Base-by-base conservation (phyloP, 1,140 invertebrate species). In the Phocides pigmalion region DNA sequence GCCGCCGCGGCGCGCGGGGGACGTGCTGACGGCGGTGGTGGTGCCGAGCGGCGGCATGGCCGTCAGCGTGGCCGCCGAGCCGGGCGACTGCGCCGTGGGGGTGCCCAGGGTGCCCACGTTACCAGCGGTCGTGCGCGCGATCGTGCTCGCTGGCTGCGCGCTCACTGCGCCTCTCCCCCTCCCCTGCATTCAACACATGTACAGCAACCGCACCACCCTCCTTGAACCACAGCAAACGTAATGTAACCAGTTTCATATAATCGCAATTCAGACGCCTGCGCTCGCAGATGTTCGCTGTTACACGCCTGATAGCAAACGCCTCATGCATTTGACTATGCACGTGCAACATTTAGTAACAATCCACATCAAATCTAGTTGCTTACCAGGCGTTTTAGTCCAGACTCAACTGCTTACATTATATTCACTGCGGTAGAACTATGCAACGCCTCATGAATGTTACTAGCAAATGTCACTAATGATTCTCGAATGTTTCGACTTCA, bases 111-210 rank as follows among this genome's bases (percentile, higher is more conserved):
- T 83, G 72, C 81, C 69, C 70, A 71, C 79, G 77, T 86, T 89
- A 89, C 87, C 87, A 89, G 84, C 85, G 84, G 68, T 91, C 88
- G 85, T 89, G 84, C 87, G 87, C 68, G 80, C 88, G 88, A 80
- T 90, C 86, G 81, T 86, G 87, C 61, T 89, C 88, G 73, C 70
- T 64, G 79, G 74, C 79, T 67, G 76, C 50, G 70, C 87, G 84
- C 17, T 87, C 88, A 67, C 81, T 73, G 64, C 89, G 87, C 89
- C 89, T 91, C 87, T 91, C 89, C 70, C 81, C 78, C 89, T 91
- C 87, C 82, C 86, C 84, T 91, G 82, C 64, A 50, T 61, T 61
- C 35, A 61, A 61, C 58, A 61, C 58, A 50, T 61, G 39, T 61
- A 49, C 46, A 61, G 58, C 58, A 35, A 61, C 58, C 58, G 58